phyloP scores from a whole-genome alignment of 2,888 invertebrate genomes.

The Sympetrum striolatum region DNA sequence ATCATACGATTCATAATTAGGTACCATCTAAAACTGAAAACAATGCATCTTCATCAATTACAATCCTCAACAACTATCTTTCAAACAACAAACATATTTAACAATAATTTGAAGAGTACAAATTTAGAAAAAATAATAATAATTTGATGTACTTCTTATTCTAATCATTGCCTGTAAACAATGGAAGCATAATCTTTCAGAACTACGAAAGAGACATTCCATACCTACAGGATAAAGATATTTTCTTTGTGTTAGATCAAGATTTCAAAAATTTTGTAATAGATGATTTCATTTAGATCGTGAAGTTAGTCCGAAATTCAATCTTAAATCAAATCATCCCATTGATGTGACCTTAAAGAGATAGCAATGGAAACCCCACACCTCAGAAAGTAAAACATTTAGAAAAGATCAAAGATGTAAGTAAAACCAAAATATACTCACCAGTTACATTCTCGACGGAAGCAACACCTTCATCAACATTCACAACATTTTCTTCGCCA shows the following conservation, averaged over 20 bases:
- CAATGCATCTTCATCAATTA: no score
- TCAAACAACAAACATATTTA: no score
- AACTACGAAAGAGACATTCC: no score
- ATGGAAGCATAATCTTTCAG: no score
- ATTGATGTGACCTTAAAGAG: background rate
- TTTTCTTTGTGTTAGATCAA: background rate
- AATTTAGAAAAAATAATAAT: no score
- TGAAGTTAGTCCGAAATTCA: background rate
- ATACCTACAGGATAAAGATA: no score
- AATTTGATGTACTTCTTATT: no score
- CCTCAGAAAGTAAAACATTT: background rate
- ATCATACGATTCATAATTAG: no score
- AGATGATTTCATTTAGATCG: background rate
- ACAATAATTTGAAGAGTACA: no score
- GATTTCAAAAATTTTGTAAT: background rate
- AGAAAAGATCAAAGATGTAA: background rate
- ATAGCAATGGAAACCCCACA: background rate
- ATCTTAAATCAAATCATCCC: background rate
- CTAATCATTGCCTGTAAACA: no score
- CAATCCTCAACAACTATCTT: no score
- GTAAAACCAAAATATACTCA: conserved; percentile 56
- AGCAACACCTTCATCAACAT: conserved; percentile 82
- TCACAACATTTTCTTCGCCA: conserved; percentile 45
- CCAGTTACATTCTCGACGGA: conserved; percentile 85
- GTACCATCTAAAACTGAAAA: no score